These are phyloP conservation scores for Phocoena sinus DNA, from an alignment of 2,113 vertebrate species.

Conservation along the genomic window DNA sequence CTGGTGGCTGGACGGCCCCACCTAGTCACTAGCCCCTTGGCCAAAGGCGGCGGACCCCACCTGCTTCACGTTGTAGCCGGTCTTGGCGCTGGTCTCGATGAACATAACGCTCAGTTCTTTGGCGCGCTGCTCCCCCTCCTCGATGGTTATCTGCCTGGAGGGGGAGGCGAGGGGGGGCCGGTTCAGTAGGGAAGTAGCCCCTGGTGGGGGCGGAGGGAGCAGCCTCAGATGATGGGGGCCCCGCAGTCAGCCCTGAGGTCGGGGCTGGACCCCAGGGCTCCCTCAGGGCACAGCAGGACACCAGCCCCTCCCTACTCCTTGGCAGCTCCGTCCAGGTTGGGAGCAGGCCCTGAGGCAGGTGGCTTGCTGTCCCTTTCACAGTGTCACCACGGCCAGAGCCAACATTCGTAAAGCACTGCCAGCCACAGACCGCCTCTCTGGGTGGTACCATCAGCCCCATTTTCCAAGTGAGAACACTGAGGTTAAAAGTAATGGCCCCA, in stretches of 20 bases:
- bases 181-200: not conserved
- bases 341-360: not conserved
- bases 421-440: not conserved
- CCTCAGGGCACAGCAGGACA: not conserved
- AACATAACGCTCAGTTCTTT: constrained; percentile 96
- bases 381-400: accelerated
- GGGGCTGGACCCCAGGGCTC: not conserved
- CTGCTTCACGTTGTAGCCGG: constrained; percentile 83
- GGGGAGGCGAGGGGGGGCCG: not conserved
- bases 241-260: not conserved
- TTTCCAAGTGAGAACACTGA: not conserved
- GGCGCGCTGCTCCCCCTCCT: constrained; percentile 92
- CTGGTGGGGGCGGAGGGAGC: not conserved
- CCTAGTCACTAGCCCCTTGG: not conserved
- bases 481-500: not conserved
- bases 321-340: not conserved
- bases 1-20: not conserved
- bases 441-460: not conserved
- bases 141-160: constrained; percentile 91
- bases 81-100: constrained; percentile 87
- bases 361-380: not conserved
- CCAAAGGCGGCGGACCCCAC: constrained; percentile 28
- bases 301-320: not conserved
- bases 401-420: not conserved
- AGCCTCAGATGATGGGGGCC: not conserved